A percentile compares a stretch with the other conserved stretches of the same genome.
Evolutionary conservation across 2,888 invertebrate species (phyloP).

Genomic region (Macaria notata): DNA sequence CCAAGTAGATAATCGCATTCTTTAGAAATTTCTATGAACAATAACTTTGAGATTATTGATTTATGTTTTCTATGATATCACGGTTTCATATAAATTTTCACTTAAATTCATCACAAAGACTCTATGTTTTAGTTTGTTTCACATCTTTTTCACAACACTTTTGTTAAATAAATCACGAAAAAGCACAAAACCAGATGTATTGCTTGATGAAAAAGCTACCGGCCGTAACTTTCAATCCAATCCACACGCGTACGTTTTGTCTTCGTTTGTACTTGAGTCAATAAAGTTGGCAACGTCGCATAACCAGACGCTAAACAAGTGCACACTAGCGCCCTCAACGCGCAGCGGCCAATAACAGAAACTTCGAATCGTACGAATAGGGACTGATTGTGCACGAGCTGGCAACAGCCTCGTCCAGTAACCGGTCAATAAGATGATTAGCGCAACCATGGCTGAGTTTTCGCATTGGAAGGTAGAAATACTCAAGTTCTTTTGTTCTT

Average conservation of each 20-base stretch:
- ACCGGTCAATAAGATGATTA: slow-evolving; percentile 82
- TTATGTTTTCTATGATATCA: slow-evolving; percentile 44
- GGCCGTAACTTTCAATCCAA: slow-evolving; percentile 62
- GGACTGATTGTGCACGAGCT: slow-evolving; percentile 71
- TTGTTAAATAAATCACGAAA: slow-evolving; percentile 42
- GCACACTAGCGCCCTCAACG: slow-evolving; percentile 80
- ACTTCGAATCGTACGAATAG: slow-evolving; percentile 66
- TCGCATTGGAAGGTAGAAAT: slow-evolving; percentile 37
- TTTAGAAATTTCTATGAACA: slow-evolving; percentile 25
- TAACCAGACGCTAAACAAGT: slow-evolving; percentile 80
- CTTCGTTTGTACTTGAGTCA: slow-evolving; percentile 76
- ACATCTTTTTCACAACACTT: slow-evolving; percentile 48
- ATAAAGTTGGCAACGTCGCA: slow-evolving; percentile 83
- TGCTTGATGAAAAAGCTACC: slow-evolving; percentile 69
- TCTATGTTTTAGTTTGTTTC: slow-evolving; percentile 50
- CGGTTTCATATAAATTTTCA: slow-evolving; percentile 47
- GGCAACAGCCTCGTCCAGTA: slow-evolving; percentile 76
- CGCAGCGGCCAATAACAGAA: slow-evolving; percentile 73
- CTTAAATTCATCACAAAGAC: slow-evolving; percentile 68
- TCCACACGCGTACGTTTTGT: slow-evolving; percentile 81
- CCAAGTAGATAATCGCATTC: slow-evolving; percentile 1
- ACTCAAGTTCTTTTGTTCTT: slow-evolving; percentile 60
- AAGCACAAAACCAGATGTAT: slow-evolving; percentile 52
- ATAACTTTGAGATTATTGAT: slow-evolving; percentile 35
- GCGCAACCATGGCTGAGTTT: slow-evolving; percentile 60